Conservation (phyloP, 1,140 invertebrate species). For the Laupala kohalensis region DNA sequence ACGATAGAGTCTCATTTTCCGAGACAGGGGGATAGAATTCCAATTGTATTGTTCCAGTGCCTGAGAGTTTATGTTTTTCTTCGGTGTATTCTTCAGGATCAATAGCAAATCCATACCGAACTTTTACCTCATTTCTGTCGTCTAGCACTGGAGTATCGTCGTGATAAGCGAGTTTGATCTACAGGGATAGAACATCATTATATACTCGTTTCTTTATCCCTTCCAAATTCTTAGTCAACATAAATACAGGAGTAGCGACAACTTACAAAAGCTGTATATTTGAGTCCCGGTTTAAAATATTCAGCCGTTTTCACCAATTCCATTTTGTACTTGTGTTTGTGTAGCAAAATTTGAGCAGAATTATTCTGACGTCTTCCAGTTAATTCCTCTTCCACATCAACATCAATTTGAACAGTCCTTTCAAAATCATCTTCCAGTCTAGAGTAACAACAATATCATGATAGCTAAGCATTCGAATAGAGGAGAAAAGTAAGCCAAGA, state of each 20-base stretch:
- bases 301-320: conserved; percentile 68
- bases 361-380: conserved; percentile 71
- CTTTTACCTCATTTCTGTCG: conserved; percentile 40
- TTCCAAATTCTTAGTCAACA: no score
- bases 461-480: no score
- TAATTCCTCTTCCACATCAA: conserved; percentile 62
- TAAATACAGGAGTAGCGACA: no score
- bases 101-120: conserved; percentile 53
- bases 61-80: conserved; percentile 41
- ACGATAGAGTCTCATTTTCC: conserved; percentile 32
- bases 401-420: conserved; percentile 60
- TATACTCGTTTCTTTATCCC: no score
- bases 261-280: conserved; percentile 67
- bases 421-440: conserved; percentile 59
- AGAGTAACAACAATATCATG: no score
- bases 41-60: conserved; percentile 54
- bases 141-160: conserved; percentile 58
- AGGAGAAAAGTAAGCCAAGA: no score
- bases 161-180: conserved; percentile 59
- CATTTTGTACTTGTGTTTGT: conserved; percentile 70
- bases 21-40: conserved; percentile 50
- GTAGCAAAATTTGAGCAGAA: conserved; percentile 53
- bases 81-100: conserved; percentile 48
- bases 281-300: conserved; percentile 76
- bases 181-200: neutral